Evolutionary conservation across 2,113 vertebrate species (phyloP).

Genomic region (Ranitomeya imitator): DNA sequence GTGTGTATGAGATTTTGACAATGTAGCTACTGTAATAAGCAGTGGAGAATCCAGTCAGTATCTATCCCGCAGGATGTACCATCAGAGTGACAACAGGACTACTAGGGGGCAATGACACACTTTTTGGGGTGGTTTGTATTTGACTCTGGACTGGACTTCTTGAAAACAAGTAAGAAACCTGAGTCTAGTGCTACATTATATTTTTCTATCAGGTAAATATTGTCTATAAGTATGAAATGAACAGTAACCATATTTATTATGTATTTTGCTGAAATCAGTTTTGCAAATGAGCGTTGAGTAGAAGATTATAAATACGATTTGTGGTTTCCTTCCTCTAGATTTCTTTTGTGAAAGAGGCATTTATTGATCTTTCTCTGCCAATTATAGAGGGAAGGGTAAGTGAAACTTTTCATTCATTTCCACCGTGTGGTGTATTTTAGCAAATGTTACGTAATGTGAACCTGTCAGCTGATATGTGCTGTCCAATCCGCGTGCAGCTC

Average conservation of each 20-base stretch:
- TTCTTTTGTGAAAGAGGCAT: constrained; percentile 93
- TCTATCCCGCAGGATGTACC: too few species aligned
- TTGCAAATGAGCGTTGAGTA: neutral
- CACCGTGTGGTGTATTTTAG: neutral
- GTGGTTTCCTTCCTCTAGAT: constrained; percentile 74
- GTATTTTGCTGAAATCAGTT: neutral
- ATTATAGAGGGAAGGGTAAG: constrained; percentile 98
- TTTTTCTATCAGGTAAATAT: neutral
- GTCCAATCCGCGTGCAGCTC: too few species aligned
- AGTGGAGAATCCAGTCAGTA: too few species aligned
- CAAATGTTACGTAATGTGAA: neutral
- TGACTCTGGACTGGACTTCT: neutral
- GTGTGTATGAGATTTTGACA: too few species aligned
- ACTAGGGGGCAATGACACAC: neutral
- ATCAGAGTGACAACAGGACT: too few species aligned
- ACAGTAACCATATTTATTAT: neutral
- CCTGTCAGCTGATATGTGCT: too few species aligned
- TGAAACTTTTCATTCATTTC: constrained; percentile 17
- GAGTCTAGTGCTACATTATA: neutral
- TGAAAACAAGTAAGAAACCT: neutral
- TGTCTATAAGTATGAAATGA: neutral
- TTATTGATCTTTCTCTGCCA: constrained; percentile 97
- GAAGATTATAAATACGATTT: neutral
- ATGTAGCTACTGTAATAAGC: too few species aligned
- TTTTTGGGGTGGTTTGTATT: neutral